Evolutionary conservation across 1,140 invertebrate genomes (phyloP).

Genomic region (Leucophenga varia): DNA sequence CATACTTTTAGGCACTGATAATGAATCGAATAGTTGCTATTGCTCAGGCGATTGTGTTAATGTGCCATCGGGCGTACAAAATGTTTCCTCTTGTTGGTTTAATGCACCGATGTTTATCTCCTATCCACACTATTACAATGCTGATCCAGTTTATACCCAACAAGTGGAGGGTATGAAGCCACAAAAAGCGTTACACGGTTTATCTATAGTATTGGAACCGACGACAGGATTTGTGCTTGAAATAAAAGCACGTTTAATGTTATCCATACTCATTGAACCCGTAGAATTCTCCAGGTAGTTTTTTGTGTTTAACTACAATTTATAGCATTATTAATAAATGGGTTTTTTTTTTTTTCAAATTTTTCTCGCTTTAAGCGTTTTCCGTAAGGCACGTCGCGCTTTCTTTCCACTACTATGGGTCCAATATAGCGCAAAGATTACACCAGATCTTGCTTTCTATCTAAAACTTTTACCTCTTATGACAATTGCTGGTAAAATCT

Average conservation of each 20-base stretch:
- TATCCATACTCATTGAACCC: conserved; percentile 71
- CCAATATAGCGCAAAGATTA: conserved; percentile 65
- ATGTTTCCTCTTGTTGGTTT: conserved; percentile 35
- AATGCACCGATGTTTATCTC: conserved; percentile 74
- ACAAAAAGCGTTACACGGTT: conserved; percentile 67
- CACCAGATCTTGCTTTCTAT: conserved; percentile 58
- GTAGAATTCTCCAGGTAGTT: conserved; percentile 62
- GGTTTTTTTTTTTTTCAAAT: too few relatives aligned
- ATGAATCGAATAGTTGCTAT: conserved; percentile 28
- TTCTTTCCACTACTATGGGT: conserved; percentile 79
- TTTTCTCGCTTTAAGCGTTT: conserved; percentile 6
- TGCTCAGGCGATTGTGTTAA: conserved; percentile 26
- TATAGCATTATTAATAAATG: conserved; percentile 62
- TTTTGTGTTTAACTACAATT: conserved; percentile 9
- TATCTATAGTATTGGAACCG: conserved; percentile 72
- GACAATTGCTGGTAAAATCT: conserved; percentile 19
- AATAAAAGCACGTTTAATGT: conserved; percentile 71
- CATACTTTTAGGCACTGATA: conserved; percentile 24
- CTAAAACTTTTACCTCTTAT: conserved; percentile 31
- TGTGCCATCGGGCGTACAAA: conserved; percentile 30
- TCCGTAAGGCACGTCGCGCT: conserved; percentile 60
- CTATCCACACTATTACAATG: conserved; percentile 82
- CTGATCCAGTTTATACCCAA: conserved; percentile 67
- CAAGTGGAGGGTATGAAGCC: conserved; percentile 72
- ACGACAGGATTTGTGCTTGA: conserved; percentile 70